Evolutionary conservation across 2,797 vertebrate species (phyloP), one percentile per base, ranked within the genome.

Genomic region (Synaphobranchus kaupii): DNA sequence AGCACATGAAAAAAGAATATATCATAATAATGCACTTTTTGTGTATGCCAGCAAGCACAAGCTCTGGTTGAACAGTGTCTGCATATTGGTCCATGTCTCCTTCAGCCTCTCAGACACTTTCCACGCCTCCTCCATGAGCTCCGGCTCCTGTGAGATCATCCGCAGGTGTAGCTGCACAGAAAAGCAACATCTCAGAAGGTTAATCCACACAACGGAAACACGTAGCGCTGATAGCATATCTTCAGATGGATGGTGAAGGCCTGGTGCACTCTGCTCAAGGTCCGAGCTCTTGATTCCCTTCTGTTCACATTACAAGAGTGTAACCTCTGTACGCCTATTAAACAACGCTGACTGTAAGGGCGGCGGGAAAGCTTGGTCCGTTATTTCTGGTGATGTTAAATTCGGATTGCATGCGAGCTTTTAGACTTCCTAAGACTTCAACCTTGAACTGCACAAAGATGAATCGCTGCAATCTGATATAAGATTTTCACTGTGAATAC

Each of bases 1-100:
- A 34, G 34, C 31, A 48, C 50, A 52, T 68, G 39, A 52, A 25
- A 39, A 52, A 82, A 73, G 82, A 84, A 87, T 5, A 63, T 56
- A 86, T 95, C 91, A 99, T 58, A 99, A 93, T 88, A 99, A 94
- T 22, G 98, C 97, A 87, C 97, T 99, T 95, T 98, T 99, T 66
- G 96, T 93, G 31, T 98, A 99, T 1, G 97, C 96, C 94, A 99
- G 92, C 87, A 99, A 91, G 94, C 98, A 99, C 39, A 99, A 93
- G 81, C 96, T 99, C 93, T 99, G 97, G 93, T 97, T 95, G 86
- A 99, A 96, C 0, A 97, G 96, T 10, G 92, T 93, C 31, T 84
- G 96, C 87, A 99, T 95, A 91, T 95, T 95, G 84, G 93, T 94
- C 98, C 98, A 99, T 0, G 94, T 96, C 31, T 95, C 94, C 86